Percentiles rank a stretch among this genome's conserved stretches.
Evolutionary conservation across 1,140 invertebrate species (phyloP).

Genomic region (Aphaenogaster ashmeadi): DNA sequence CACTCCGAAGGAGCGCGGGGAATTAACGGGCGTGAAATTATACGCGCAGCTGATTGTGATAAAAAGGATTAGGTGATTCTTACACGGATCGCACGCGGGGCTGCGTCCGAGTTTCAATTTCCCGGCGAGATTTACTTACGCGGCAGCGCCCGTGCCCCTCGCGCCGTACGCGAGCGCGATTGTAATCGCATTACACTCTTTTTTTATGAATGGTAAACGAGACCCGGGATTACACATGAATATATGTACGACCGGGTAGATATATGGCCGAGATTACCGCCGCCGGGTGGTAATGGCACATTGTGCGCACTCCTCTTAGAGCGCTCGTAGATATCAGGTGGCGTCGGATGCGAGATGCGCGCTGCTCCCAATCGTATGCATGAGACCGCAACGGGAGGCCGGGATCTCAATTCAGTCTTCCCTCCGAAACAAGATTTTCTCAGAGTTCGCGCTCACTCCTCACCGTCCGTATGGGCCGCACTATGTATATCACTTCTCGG

Average conservation of each 20-base stretch:
- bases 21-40: slow-evolving; percentile 1
- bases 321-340: slow-evolving; percentile 62
- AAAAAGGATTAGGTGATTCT: neutral
- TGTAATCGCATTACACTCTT: slow-evolving; percentile 49
- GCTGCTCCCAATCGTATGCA: slow-evolving; percentile 46
- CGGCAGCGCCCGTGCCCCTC: neutral
- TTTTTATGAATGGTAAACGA: slow-evolving; percentile 51
- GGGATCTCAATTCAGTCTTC: slow-evolving; percentile 54
- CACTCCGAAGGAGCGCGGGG: neutral
- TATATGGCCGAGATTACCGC: slow-evolving; percentile 62
- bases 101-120: slow-evolving; percentile 27
- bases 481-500: neutral
- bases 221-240: slow-evolving; percentile 9
- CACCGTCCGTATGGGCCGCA: neutral
- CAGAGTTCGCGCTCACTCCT: slow-evolving; percentile 40
- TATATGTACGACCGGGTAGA: slow-evolving; percentile 29
- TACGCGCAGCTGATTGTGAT: neutral
- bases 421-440: slow-evolving; percentile 43
- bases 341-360: slow-evolving; percentile 5
- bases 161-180: slow-evolving; percentile 27
- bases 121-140: slow-evolving; percentile 38
- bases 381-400: slow-evolving; percentile 64
- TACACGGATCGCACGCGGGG: neutral
- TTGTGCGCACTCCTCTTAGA: slow-evolving; percentile 38
- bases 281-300: slow-evolving; percentile 39